Evolutionary conservation across 2,888 invertebrate species (phyloP).

Genomic region (Andrena camellia): DNA sequence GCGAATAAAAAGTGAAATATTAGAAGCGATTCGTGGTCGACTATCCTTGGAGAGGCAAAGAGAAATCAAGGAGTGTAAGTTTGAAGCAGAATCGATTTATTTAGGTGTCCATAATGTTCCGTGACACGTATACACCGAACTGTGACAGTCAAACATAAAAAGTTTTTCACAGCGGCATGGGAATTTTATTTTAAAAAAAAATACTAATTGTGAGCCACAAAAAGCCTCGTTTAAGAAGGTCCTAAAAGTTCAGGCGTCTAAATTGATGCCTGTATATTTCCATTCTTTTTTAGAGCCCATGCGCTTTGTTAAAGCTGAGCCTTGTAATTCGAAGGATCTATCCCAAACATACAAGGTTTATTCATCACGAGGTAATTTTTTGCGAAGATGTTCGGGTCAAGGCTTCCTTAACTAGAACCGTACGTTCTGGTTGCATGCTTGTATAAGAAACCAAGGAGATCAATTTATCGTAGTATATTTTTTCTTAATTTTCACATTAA

Average conservation of each 20-base stretch:
- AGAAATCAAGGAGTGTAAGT: constrained; percentile 6
- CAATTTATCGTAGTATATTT: not conserved
- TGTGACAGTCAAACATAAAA: too few species aligned
- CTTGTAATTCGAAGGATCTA: not conserved
- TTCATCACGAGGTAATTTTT: not conserved
- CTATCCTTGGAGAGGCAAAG: not conserved
- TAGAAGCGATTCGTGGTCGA: constrained; percentile 1
- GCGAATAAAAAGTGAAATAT: constrained; percentile 7
- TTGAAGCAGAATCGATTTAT: not conserved
- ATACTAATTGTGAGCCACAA: too few species aligned
- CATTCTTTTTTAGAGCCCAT: not conserved
- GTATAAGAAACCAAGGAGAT: not conserved
- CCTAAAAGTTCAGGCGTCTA: too few species aligned
- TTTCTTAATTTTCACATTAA: too few species aligned
- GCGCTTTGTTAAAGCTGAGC: not conserved
- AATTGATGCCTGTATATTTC: not conserved
- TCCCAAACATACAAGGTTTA: not conserved
- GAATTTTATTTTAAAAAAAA: too few species aligned
- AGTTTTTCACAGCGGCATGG: too few species aligned
- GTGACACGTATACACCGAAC: too few species aligned
- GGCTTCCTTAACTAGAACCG: not conserved
- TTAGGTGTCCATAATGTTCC: too few species aligned
- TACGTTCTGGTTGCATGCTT: not conserved
- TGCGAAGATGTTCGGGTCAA: not conserved
- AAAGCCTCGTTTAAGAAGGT: too few species aligned